Conservation (phyloP, 2,888 invertebrate species). For the Esperia sulphurella region DNA sequence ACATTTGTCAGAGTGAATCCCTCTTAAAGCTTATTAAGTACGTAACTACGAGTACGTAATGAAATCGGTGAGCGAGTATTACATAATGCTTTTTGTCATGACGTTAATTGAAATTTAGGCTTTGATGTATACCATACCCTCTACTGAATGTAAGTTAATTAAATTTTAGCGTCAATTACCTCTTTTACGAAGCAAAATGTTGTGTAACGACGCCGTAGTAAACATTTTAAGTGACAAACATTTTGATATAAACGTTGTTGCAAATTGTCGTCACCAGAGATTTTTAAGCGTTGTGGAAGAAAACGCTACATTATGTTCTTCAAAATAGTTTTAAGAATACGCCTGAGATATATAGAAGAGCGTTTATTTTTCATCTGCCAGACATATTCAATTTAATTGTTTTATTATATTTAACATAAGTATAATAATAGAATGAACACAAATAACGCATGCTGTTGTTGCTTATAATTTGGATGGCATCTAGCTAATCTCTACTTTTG, state of each 20-base stretch:
- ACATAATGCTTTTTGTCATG: constrained; percentile 3
- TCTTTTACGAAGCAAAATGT: constrained; percentile 5
- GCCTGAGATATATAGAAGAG: too few species aligned
- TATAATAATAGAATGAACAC: too few species aligned
- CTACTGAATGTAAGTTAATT: constrained; percentile 6
- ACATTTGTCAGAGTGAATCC: background rate
- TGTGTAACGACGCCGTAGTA: background rate
- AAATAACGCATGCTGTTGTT: too few species aligned
- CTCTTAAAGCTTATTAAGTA: background rate
- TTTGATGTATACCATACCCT: constrained; percentile 5
- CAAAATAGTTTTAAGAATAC: too few species aligned
- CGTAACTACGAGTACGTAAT: background rate
- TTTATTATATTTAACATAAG: too few species aligned
- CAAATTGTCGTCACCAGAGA: background rate
- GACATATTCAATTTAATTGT: too few species aligned
- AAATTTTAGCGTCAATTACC: constrained; percentile 5
- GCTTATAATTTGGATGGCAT: too few species aligned
- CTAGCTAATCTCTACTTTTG: too few species aligned
- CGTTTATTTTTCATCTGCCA: too few species aligned
- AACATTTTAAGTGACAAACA: background rate
- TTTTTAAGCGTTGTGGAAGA: too few species aligned
- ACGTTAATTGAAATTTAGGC: constrained; percentile 5
- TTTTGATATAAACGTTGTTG: background rate
- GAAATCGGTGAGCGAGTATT: background rate
- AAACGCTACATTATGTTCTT: too few species aligned